A percentile compares a stretch with the other conserved stretches of the same genome.
These are phyloP conservation scores for Pogoniulus pusillus DNA, from an alignment of 2,797 vertebrate species.

Conservation along the genomic window DNA sequence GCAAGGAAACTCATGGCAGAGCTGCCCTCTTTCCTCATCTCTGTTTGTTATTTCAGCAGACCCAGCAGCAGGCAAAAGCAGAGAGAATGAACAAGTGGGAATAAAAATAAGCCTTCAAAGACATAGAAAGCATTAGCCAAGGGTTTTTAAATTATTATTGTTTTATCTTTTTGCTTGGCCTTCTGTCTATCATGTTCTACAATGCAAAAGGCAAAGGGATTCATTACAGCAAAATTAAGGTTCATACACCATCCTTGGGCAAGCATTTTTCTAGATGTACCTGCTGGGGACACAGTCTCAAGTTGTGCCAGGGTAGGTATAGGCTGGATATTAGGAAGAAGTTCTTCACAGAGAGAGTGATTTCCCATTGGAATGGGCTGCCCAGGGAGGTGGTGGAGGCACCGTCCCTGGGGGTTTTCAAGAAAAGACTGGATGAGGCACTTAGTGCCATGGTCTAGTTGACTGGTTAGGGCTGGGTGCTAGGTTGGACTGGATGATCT, in stretches of 20 bases:
- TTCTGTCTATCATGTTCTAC: background rate
- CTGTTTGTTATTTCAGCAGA: constrained; percentile 56
- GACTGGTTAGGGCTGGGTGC: no score
- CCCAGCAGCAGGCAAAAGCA: constrained; percentile 9
- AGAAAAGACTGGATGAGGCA: no score
- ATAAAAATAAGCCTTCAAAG: constrained; percentile 42
- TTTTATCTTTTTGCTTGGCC: background rate
- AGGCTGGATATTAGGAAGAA: no score
- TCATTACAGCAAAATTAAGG: background rate
- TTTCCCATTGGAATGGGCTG: no score
- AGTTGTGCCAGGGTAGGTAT: no score
- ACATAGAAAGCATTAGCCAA: background rate
- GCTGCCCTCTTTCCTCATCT: constrained; percentile 38
- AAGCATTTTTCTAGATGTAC: background rate
- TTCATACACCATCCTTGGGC: background rate
- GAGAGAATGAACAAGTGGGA: constrained; percentile 16
- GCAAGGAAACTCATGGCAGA: background rate
- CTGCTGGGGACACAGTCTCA: no score
- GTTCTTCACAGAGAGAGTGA: no score
- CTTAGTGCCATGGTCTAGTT: no score
- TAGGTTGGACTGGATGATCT: no score
- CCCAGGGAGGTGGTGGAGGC: no score
- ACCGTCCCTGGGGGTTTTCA: no score
- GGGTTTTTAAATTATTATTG: background rate
- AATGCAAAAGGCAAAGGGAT: background rate